A percentile compares a stretch with the other conserved stretches of the same genome.
phyloP scores from a whole-genome alignment of 1,140 invertebrate species.

The Leptopilina boulardi region DNA sequence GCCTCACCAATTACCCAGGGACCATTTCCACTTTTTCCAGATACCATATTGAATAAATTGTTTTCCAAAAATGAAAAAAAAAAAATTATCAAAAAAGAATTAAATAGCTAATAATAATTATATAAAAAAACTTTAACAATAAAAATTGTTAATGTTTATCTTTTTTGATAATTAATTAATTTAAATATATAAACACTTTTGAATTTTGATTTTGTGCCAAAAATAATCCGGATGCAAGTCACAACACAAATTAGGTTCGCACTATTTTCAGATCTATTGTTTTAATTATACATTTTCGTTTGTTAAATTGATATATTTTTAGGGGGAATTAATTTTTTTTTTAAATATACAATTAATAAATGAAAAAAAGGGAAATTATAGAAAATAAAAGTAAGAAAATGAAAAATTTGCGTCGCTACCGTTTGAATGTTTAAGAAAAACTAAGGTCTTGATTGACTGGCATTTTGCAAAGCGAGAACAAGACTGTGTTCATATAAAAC shows the following conservation, averaged over 20 bases:
- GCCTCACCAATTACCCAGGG: constrained; percentile 60
- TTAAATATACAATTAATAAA: background rate
- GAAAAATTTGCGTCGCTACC: background rate
- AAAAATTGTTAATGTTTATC: background rate
- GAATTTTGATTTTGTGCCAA: constrained; percentile 10
- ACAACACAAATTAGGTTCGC: constrained; percentile 2
- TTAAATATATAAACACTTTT: constrained; percentile 12
- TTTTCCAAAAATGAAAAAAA: background rate
- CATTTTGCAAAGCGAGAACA: constrained; percentile 10
- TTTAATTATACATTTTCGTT: background rate
- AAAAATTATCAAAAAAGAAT: background rate
- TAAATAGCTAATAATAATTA: background rate
- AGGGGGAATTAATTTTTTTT: background rate
- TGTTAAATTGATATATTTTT: background rate
- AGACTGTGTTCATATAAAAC: constrained; percentile 22
- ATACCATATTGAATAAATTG: constrained; percentile 53
- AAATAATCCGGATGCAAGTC: background rate
- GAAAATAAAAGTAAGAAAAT: background rate
- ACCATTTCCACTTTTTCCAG: constrained; percentile 48
- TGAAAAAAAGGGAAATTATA: background rate
- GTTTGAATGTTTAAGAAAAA: constrained; percentile 5
- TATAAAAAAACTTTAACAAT: background rate
- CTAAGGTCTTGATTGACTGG: background rate
- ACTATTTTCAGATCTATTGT: background rate
- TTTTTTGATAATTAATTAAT: background rate